These are phyloP conservation scores for human DNA, from an alignment of 2,113 vertebrate genomes.

Conservation along the genomic window GRCh38 chr15:62937001-62937500, in stretches of 20 bases:
- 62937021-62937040: no score
- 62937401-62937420: background rate
- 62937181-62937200: background rate
- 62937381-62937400: background rate
- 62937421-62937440: background rate
- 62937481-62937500: background rate
- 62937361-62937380: background rate
- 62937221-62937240: background rate
- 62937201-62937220: background rate
- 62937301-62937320: background rate
- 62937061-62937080: background rate
- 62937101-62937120: background rate
- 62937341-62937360: background rate
- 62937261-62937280: background rate
- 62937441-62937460: background rate
- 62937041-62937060: no score
- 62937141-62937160: background rate
- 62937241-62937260: background rate
- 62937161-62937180: background rate
- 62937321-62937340: background rate
- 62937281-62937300: background rate
- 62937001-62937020: no score
- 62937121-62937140: background rate
- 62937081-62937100: background rate
- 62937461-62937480: background rate